Evolutionary conservation across 2,113 vertebrate species (phyloP), one percentile per base, ranked within the genome.

Genomic region (Mugil cephalus): DNA sequence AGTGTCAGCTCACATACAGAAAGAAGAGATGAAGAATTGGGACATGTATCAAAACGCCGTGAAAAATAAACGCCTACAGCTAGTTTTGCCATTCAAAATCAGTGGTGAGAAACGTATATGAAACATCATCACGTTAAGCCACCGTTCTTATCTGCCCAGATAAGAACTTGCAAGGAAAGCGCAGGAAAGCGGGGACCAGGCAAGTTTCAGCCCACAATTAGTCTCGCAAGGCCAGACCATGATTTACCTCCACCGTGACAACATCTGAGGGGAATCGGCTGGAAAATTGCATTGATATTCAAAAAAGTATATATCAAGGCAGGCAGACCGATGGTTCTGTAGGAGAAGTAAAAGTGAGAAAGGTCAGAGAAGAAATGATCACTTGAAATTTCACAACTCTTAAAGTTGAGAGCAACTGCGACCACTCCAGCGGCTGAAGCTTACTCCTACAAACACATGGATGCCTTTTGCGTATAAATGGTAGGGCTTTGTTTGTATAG

Each of bases 161-260:
- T 30, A 30, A 30, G 24, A 30, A 30, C 46, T 74, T 45, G 11
- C 50, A 74, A 59, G 30, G 47, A 30, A 50, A 54, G 35, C 36
- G 14, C 18, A 56, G 42, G 3, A 36, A 36, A 52, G 62, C 52
- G 45, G 40, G 15, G 35, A 45, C 34, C 61, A 60, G 43, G 39
- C 17, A 70, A 42, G 46, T 71, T 53, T 53, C 45, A 51, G 13
- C 54, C 1, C 14, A 52, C 53, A 67, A 79, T 85, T 79, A 67
- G 58, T 75, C 62, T 76, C 17, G 47, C 60, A 74, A 69, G 40
- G 47, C 51, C 36, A 72, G 53, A 64, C 67, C 63, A 68, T 76
- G 62, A 77, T 70, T 61, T 67, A 59, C 40, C 47, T 61, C 15
- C 59, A 39, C 18, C 5, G 40, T 56, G 42, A 75, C 52, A 72